These are phyloP conservation scores for Pachycephala philippinensis DNA, from an alignment of 2,113 vertebrate genomes.

Conservation along the genomic window DNA sequence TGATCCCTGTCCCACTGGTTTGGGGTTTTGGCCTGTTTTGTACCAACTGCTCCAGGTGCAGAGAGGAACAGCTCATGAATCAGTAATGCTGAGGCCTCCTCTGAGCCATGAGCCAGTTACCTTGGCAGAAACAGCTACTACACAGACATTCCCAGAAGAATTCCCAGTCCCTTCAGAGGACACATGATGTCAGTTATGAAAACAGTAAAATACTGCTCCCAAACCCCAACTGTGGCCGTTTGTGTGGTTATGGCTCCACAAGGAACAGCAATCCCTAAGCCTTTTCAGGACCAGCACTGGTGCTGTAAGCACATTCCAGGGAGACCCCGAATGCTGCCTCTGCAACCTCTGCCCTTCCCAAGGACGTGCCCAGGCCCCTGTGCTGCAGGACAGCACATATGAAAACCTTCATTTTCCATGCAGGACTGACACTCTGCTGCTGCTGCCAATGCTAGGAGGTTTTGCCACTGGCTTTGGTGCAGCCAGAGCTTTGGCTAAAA, in stretches of 20 bases:
- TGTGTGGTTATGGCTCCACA: neutral
- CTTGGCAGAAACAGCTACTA: neutral
- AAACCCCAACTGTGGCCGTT: neutral
- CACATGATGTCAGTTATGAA: neutral
- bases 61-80: neutral
- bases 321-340: neutral
- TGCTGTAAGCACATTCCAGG: neutral
- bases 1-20: neutral
- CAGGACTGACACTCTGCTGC: neutral
- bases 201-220: neutral
- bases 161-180: neutral
- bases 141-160: neutral
- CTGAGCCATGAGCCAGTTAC: neutral
- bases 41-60: neutral
- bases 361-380: neutral
- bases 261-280: neutral
- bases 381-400: neutral
- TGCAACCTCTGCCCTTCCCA: neutral
- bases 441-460: neutral
- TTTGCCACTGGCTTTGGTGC: neutral
- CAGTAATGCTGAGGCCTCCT: neutral
- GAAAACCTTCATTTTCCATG: neutral
- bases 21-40: neutral
- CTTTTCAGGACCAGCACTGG: neutral
- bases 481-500: neutral